Conservation (phyloP, 2,113 vertebrate species). For the Steatornis caripensis region DNA sequence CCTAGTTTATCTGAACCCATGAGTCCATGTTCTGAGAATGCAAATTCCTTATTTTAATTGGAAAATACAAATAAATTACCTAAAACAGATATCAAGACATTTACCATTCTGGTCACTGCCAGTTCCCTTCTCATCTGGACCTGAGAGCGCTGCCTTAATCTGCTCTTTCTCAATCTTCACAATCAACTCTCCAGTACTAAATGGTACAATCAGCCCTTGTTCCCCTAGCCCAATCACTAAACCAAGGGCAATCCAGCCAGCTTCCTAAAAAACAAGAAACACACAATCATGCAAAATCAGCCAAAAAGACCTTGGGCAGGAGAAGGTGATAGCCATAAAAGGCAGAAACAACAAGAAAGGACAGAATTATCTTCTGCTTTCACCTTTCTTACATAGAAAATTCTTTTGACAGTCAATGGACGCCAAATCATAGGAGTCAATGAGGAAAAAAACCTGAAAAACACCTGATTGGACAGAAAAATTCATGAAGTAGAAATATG, state of each 20-base stretch:
- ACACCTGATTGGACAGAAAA: neutral
- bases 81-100: neutral
- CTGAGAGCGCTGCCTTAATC: neutral
- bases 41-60: neutral
- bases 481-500: neutral
- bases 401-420: neutral
- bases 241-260: neutral
- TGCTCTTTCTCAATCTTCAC: neutral
- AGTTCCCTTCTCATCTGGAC: neutral
- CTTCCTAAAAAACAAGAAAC: neutral
- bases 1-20: neutral
- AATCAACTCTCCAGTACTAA: neutral
- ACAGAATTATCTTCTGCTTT: neutral
- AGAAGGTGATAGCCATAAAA: neutral
- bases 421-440: neutral
- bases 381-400: neutral
- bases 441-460: neutral
- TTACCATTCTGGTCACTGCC: neutral
- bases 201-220: neutral
- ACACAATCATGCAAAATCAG: neutral
- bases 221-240: neutral
- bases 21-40: neutral
- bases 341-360: neutral
- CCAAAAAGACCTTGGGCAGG: neutral
- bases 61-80: neutral